These are phyloP conservation scores for Ictalurus punctatus DNA, from an alignment of 2,113 vertebrate species.

Conservation along the genomic window DNA sequence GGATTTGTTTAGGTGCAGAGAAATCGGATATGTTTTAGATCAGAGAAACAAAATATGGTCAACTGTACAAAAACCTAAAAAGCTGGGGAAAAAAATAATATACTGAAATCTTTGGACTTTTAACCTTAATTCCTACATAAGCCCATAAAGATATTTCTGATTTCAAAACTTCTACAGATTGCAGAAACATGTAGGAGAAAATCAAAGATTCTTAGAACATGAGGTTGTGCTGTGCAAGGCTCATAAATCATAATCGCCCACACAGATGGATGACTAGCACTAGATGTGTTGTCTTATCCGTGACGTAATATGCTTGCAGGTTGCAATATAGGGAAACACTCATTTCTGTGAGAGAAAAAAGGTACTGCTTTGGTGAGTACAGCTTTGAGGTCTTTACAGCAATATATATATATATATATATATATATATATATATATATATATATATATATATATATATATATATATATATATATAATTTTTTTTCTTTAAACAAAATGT, in stretches of 20 bases:
- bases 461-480: too few relatives aligned
- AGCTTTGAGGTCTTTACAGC: background rate
- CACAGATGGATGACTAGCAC: conserved; percentile 42
- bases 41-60: background rate
- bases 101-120: background rate
- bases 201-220: conserved; percentile 14
- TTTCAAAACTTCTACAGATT: conserved; percentile 7
- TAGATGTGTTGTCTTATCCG: conserved; percentile 33
- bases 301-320: conserved; percentile 30
- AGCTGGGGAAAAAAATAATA: background rate
- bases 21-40: background rate
- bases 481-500: background rate
- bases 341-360: conserved; percentile 28
- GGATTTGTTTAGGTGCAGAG: background rate
- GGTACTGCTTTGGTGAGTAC: background rate
- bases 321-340: conserved; percentile 13
- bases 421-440: too few relatives aligned
- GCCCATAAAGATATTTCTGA: background rate
- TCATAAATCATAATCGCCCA: conserved; percentile 41
- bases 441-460: too few relatives aligned
- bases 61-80: background rate
- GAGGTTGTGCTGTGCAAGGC: conserved; percentile 8
- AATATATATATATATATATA: too few relatives aligned
- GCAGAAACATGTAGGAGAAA: conserved; percentile 16
- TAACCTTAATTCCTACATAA: background rate